phyloP scores from a whole-genome alignment of 2,113 vertebrate genomes.

The Cheilinus undulatus region DNA sequence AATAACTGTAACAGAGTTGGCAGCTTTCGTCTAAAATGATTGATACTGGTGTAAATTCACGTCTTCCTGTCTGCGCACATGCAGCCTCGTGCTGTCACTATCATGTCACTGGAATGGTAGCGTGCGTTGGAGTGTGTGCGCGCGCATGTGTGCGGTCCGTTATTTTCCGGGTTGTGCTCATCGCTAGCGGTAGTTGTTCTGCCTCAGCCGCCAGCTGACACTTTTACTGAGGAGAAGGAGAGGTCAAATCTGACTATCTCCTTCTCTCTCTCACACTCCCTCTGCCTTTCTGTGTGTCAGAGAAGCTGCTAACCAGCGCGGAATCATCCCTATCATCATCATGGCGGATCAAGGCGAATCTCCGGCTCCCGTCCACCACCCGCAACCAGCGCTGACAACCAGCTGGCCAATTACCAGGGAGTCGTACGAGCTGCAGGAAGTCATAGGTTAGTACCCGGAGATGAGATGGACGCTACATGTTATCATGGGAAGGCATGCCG shows the following conservation, averaged over 20 bases:
- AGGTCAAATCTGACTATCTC: slow-evolving; percentile 61
- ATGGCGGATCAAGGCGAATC: slow-evolving; percentile 95
- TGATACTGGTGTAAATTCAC: neutral
- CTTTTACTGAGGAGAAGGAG: slow-evolving; percentile 59
- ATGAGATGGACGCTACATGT: neutral
- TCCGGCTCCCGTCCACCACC: slow-evolving; percentile 85
- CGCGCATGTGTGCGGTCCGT: slow-evolving; percentile 53
- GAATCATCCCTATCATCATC: slow-evolving; percentile 75
- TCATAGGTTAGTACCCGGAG: slow-evolving; percentile 91
- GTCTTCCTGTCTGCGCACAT: slow-evolving; percentile 28
- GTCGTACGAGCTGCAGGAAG: slow-evolving; percentile 97
- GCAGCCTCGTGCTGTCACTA: neutral
- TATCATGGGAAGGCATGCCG: slow-evolving; percentile 3
- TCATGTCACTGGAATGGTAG: neutral
- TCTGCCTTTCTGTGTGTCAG: slow-evolving; percentile 14
- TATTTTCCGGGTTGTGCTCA: slow-evolving; percentile 81
- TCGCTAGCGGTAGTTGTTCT: slow-evolving; percentile 65
- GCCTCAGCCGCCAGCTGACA: slow-evolving; percentile 73
- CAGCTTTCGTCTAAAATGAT: neutral
- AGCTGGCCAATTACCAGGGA: slow-evolving; percentile 96
- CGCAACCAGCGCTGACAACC: slow-evolving; percentile 81
- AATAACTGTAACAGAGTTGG: neutral
- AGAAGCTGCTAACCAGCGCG: slow-evolving; percentile 81
- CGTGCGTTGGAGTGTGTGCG: neutral
- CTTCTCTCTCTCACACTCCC: slow-evolving; percentile 6